Evolutionary conservation across 1,140 invertebrate genomes (phyloP).

Genomic region (Adoxophyes honmai): DNA sequence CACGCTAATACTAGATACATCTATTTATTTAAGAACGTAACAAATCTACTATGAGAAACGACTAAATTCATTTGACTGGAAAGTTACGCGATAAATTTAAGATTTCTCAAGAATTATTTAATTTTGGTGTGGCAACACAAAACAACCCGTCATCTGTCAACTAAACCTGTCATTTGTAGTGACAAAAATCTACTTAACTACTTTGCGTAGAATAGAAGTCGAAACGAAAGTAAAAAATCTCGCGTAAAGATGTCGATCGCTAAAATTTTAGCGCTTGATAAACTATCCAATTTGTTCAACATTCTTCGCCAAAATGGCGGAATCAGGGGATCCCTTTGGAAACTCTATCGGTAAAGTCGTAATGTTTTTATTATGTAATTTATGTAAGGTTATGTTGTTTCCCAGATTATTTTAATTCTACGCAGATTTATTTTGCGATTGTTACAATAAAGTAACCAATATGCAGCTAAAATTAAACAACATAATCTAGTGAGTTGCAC

Average conservation of each 20-base stretch:
- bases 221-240: background rate
- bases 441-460: too few species aligned
- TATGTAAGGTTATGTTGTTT: conserved; percentile 34
- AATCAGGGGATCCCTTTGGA: conserved; percentile 81
- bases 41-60: too few species aligned
- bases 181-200: background rate
- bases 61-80: too few species aligned
- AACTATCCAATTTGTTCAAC: conserved; percentile 81
- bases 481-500: too few species aligned
- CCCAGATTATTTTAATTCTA: conserved; percentile 8
- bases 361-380: conserved; percentile 40
- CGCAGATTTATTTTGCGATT: conserved; percentile 22
- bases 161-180: background rate
- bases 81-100: too few species aligned
- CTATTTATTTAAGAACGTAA: too few species aligned
- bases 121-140: conserved; percentile 1
- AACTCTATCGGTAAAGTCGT: conserved; percentile 85
- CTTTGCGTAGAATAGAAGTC: background rate
- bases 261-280: conserved; percentile 83
- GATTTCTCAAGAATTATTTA: too few species aligned
- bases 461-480: too few species aligned
- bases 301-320: conserved; percentile 89
- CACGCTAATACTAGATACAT: too few species aligned
- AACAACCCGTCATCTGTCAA: background rate
- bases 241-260: conserved; percentile 37